Evolutionary conservation across 2,888 invertebrate species (phyloP), one percentile per base, ranked within the genome.

Genomic region (Chaetogeoica ovagalla): DNA sequence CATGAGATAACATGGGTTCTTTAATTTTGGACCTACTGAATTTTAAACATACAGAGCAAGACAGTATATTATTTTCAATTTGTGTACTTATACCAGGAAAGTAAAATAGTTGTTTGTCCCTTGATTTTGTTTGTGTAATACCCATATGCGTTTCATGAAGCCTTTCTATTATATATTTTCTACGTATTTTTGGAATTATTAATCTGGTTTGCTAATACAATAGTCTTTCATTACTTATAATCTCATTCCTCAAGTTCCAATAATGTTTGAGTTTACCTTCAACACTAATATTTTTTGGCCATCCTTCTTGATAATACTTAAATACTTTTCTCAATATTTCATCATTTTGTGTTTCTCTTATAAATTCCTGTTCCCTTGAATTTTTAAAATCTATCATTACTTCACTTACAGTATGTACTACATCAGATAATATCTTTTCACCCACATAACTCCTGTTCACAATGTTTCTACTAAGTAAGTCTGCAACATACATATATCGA

Each of bases 401-500:
- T 7, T 66, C 30, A 30, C 30, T 30, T 4, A 30, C 30, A 30
- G 30, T 30, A 30, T 30, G 30, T 4, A 30, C 30, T n/a, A 66
- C 43, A 43, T 66, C 43, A 15, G 2, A 21, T 21, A 66, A 2
- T 17, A 11, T 66, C 13, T 21, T 13, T 6, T 66, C 21, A 21
- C 21, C 43, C 5, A 5, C 43, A 43, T 30, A 17, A 52, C 2
- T 30, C 3, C 59, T 72, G 30, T 4, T 17, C 3, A 68, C 5
- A 52, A 1, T 52, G 30, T 68, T 68, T 68, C 48, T 68, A 1
- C 39, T 57, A 0, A 76, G 9, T 37, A 76, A 52, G 55, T 76
- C 39, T 17, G 76, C 48, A 52, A 76, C 9, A 1, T 52, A 63
- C 65, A 76, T 65, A 30, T n/a, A 19, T 55, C 17, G 19, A 19